A percentile compares a stretch with the other conserved stretches of the same genome.
Conservation (phyloP, 1,140 invertebrate genomes). For the Episyrphus balteatus region DNA sequence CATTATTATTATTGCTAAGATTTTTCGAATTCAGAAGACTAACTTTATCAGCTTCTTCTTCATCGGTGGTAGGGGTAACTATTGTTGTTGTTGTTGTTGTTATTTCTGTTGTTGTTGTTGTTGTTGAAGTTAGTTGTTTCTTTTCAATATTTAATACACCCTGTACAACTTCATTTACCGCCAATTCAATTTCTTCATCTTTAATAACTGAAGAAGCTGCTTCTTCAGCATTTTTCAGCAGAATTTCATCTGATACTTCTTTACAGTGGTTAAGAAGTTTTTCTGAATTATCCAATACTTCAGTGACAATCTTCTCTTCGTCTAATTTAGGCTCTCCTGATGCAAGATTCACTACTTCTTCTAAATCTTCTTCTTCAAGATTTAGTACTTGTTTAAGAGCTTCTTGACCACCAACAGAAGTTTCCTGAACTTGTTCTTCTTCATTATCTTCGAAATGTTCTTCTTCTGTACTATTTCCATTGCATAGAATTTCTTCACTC, state of each 20-base stretch:
- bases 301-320: constrained; percentile 46
- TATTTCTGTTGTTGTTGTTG: neutral
- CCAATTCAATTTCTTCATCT: constrained; percentile 42
- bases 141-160: constrained; percentile 33
- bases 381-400: constrained; percentile 23
- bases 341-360: constrained; percentile 38
- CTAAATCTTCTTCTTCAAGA: constrained; percentile 24
- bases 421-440: neutral
- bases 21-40: constrained; percentile 31
- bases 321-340: constrained; percentile 22
- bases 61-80: neutral
- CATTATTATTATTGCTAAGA: constrained; percentile 17
- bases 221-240: constrained; percentile 20
- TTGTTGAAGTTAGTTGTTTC: constrained; percentile 9
- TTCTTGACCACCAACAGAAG: constrained; percentile 13
- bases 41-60: constrained; percentile 14
- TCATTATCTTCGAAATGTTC: neutral
- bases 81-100: neutral
- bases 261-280: constrained; percentile 41
- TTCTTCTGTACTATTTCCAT: neutral
- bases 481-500: constrained; percentile 18
- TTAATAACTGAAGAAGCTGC: constrained; percentile 41
- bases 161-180: constrained; percentile 40
- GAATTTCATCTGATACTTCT: constrained; percentile 22
- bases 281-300: constrained; percentile 46